Conservation (phyloP, 2,113 vertebrate genomes). For the Antechinus flavipes region DNA sequence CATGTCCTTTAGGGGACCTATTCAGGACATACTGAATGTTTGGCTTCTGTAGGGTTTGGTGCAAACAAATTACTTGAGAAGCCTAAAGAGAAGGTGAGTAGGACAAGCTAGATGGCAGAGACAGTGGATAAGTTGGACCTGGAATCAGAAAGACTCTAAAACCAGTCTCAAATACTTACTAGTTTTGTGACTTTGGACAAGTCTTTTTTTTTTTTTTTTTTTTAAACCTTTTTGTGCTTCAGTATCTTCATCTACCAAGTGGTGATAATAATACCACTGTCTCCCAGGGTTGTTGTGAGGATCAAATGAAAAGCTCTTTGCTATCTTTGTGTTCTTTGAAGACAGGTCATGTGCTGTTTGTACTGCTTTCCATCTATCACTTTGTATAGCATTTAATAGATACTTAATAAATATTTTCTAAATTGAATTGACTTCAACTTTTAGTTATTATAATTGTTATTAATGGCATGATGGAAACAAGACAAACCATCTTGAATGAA, state of each 20-base stretch:
- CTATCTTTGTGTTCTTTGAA: not conserved
- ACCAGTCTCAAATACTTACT: not conserved
- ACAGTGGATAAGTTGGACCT: not conserved
- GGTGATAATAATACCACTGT: not conserved
- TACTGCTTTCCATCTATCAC: not conserved
- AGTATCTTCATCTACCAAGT: not conserved
- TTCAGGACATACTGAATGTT: not conserved
- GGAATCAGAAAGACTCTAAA: not conserved
- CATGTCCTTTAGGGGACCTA: not conserved
- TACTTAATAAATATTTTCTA: not conserved
- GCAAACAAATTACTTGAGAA: not conserved
- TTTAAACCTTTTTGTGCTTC: not conserved
- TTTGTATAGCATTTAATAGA: not conserved
- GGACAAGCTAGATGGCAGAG: not conserved
- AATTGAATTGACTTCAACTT: not conserved
- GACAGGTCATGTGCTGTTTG: not conserved
- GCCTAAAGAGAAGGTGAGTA: not conserved
- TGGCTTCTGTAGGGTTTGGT: not conserved
- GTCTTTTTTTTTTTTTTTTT: not conserved
- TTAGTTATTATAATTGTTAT: not conserved
- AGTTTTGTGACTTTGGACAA: not conserved
- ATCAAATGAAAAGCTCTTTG: not conserved
- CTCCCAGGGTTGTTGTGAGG: not conserved
- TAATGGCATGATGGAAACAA: not conserved
- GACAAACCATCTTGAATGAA: not conserved